These are phyloP conservation scores for Acleris emargana DNA, from an alignment of 2,888 invertebrate species.

Conservation along the genomic window DNA sequence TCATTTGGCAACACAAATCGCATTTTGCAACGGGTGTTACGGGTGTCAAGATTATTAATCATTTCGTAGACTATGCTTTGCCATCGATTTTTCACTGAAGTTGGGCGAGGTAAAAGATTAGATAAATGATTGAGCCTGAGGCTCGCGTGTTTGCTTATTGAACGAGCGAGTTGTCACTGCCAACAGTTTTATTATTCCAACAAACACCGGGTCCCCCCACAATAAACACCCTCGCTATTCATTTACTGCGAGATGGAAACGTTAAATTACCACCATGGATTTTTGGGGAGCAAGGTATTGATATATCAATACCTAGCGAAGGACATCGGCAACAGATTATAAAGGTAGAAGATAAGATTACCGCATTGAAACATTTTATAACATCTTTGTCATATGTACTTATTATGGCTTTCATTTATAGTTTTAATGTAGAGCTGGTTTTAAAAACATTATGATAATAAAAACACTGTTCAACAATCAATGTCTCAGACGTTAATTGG, in stretches of 20 bases:
- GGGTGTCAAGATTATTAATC: conserved; percentile 31
- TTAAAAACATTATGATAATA: no score
- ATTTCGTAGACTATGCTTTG: conserved; percentile 25
- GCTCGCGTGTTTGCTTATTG: conserved; percentile 47
- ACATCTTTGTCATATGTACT: not conserved
- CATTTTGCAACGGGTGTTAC: conserved; percentile 46
- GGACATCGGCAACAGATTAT: conserved; percentile 9
- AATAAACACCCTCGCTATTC: conserved; percentile 55
- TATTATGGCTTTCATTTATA: no score
- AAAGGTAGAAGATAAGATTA: conserved; percentile 11
- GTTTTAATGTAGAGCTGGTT: no score
- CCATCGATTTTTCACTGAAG: conserved; percentile 28
- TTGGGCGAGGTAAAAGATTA: conserved; percentile 28
- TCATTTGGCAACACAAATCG: conserved; percentile 41
- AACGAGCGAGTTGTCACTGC: conserved; percentile 52
- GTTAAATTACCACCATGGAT: conserved; percentile 59
- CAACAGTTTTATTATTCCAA: conserved; percentile 65
- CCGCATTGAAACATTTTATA: not conserved
- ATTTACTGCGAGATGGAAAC: conserved; percentile 53
- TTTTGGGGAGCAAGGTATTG: conserved; percentile 41
- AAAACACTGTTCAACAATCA: not conserved
- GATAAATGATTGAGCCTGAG: conserved; percentile 30
- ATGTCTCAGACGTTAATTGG: not conserved
- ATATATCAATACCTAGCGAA: not conserved
- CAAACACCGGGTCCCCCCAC: conserved; percentile 62